Conservation (phyloP, 1,140 invertebrate genomes). For the Sarcophaga bullata region DNA sequence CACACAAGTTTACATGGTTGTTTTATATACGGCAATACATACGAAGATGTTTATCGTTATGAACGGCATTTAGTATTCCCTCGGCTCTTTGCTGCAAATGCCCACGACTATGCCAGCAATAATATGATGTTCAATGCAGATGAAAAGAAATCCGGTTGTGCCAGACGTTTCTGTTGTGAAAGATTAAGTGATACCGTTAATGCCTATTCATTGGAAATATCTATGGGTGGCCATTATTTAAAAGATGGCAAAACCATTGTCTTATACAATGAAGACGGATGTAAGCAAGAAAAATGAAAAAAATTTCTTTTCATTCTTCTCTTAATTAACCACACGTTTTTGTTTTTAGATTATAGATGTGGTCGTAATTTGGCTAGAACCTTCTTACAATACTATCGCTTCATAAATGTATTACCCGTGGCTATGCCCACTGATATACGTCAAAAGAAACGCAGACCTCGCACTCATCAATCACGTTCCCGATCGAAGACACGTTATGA, state of each 20-base stretch:
- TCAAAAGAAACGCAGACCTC: conserved; percentile 65
- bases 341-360: conserved; percentile 70
- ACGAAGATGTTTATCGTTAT: conserved; percentile 87
- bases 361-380: conserved; percentile 81
- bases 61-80: conserved; percentile 89
- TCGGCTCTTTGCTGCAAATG: conserved; percentile 84
- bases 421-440: conserved; percentile 68
- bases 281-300: conserved; percentile 69
- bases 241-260: conserved; percentile 73
- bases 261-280: conserved; percentile 89
- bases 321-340: conserved; percentile 4
- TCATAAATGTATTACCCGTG: conserved; percentile 75
- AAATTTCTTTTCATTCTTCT: neutral
- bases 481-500: conserved; percentile 67
- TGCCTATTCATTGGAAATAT: conserved; percentile 86
- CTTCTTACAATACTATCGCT: conserved; percentile 83
- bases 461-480: conserved; percentile 66
- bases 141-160: conserved; percentile 84
- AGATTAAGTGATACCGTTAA: conserved; percentile 80
- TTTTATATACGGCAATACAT: conserved; percentile 96
- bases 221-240: conserved; percentile 83
- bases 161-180: conserved; percentile 79
- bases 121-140: conserved; percentile 94
- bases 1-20: conserved; percentile 91
- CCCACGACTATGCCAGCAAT: conserved; percentile 82